Conservation (phyloP, 2,113 vertebrate species). For the Deroptyus accipitrinus region DNA sequence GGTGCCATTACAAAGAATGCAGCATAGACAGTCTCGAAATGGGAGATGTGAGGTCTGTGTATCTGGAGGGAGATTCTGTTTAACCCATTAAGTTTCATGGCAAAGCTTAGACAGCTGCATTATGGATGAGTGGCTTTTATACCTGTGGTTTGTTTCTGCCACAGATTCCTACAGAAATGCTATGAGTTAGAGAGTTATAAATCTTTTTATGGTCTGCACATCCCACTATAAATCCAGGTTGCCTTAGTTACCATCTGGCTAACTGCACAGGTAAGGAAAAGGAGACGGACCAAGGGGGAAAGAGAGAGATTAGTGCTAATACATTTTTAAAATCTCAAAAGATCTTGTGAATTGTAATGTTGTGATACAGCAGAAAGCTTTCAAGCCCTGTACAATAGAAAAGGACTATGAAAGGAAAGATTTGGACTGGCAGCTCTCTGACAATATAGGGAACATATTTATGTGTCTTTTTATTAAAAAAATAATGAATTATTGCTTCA, state of each 20-base stretch:
- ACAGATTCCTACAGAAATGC: neutral
- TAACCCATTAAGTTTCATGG: neutral
- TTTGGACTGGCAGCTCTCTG: neutral
- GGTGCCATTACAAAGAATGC: neutral
- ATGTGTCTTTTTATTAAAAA: neutral
- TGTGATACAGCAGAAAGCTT: neutral
- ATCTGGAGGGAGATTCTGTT: neutral
- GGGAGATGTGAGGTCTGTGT: neutral
- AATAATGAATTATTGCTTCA: neutral
- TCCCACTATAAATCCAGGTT: neutral
- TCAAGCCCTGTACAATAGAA: neutral
- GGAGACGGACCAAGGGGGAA: neutral
- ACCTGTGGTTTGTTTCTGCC: neutral
- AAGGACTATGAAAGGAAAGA: neutral
- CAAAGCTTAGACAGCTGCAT: neutral
- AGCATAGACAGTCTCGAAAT: neutral
- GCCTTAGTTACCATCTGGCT: conserved; percentile 47
- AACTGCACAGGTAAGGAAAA: conserved; percentile 23
- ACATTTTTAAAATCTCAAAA: neutral
- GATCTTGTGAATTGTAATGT: neutral
- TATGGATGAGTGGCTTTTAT: neutral
- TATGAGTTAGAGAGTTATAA: neutral
- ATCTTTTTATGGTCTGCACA: neutral
- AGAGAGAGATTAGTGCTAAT: conserved; percentile 6
- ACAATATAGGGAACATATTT: neutral